These are phyloP conservation scores for Tetramorium bicarinatum DNA, from an alignment of 2,888 invertebrate genomes.

Conservation along the genomic window DNA sequence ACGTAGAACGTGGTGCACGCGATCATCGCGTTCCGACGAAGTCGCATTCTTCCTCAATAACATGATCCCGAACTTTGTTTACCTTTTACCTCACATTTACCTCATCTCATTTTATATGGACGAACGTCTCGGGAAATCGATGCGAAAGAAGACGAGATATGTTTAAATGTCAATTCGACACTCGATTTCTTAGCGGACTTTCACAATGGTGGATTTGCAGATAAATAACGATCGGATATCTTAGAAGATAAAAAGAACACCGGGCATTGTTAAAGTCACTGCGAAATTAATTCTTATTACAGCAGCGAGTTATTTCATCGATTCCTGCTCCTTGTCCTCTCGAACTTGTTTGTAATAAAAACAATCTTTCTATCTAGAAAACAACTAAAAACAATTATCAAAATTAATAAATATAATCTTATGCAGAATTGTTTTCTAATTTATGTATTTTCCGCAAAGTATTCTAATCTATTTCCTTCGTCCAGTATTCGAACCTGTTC, in stretches of 20 bases:
- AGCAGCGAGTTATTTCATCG: background rate
- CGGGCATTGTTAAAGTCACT: background rate
- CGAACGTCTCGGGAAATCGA: background rate
- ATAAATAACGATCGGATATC: background rate
- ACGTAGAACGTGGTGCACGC: constrained; percentile 2
- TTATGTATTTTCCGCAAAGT: background rate
- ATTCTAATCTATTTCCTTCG: constrained; percentile 14
- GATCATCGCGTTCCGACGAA: constrained; percentile 18
- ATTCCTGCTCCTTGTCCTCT: background rate
- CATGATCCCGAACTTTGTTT: constrained; percentile 11
- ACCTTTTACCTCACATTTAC: constrained; percentile 12
- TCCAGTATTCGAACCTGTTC: constrained; percentile 25
- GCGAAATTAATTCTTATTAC: background rate
- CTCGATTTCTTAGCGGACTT: background rate
- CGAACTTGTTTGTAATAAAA: background rate
- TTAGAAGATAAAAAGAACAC: background rate
- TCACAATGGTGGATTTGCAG: background rate
- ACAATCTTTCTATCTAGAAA: no score
- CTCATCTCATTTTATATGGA: background rate
- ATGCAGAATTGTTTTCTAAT: background rate
- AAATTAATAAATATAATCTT: background rate
- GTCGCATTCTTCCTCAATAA: constrained; percentile 38
- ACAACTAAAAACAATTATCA: background rate
- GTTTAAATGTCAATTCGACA: background rate
- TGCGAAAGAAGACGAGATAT: no score